phyloP scores from a whole-genome alignment of 2,797 vertebrate genomes.

The Anguilla obscura region DNA sequence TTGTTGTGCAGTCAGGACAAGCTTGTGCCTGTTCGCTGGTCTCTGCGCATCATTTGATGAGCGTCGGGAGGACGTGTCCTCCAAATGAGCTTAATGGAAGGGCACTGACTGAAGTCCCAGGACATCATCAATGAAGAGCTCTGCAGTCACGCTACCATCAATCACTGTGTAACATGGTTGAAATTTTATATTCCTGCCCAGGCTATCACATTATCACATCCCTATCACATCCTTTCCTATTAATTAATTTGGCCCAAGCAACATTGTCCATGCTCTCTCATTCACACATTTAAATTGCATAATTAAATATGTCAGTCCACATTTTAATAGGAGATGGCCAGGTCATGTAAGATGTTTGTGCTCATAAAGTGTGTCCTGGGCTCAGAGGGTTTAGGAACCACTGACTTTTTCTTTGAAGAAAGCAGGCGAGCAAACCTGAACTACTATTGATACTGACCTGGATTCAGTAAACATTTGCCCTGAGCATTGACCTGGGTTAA shows the following conservation, averaged over 20 bases:
- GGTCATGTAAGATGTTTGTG: neutral
- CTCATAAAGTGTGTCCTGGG: neutral
- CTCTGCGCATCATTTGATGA: neutral
- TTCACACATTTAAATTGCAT: neutral
- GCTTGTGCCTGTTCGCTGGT: neutral
- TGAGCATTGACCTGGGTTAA: neutral
- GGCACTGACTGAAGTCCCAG: neutral
- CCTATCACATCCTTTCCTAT: neutral
- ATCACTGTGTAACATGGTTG: neutral
- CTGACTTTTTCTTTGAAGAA: neutral
- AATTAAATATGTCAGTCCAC: neutral
- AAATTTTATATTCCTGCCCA: neutral
- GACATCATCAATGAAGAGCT: constrained; percentile 1
- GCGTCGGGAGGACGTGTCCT: neutral
- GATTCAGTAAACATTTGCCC: neutral
- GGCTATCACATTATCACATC: neutral
- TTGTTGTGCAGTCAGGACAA: neutral
- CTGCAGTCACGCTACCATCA: neutral
- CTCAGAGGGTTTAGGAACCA: neutral
- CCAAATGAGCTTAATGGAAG: neutral
- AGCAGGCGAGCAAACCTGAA: too few species aligned
- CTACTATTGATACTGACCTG: neutral
- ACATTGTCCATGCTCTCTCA: neutral
- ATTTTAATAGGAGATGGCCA: neutral
- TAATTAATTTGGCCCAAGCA: neutral